These are phyloP conservation scores for Spea bombifrons DNA, from an alignment of 2,113 vertebrate species.

Conservation along the genomic window DNA sequence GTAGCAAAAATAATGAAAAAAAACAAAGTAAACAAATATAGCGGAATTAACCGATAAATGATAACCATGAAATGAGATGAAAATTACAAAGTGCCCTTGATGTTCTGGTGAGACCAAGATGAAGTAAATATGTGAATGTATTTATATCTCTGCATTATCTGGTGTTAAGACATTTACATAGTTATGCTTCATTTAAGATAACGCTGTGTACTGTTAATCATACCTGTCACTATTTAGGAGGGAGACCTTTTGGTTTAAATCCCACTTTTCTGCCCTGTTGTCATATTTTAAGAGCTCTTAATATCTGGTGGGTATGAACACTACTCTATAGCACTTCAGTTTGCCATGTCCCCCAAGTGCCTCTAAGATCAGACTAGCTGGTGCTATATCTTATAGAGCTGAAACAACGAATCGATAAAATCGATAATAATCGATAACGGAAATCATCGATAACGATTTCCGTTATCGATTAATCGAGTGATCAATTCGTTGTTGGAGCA, in stretches of 20 bases:
- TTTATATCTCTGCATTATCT: constrained; percentile 7
- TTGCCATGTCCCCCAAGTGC: no score
- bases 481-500: no score
- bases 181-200: constrained; percentile 9
- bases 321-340: no score
- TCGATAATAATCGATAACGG: no score
- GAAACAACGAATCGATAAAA: no score
- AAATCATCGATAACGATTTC: no score
- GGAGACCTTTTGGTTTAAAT: no score
- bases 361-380: no score
- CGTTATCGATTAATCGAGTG: no score
- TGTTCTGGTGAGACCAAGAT: constrained; percentile 3
- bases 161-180: constrained; percentile 8
- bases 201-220: constrained; percentile 32
- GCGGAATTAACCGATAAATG: constrained; percentile 33
- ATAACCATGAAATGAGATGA: constrained; percentile 11
- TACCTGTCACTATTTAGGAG: background rate
- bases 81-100: constrained; percentile 35
- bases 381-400: no score
- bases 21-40: constrained; percentile 8
- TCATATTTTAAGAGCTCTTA: background rate
- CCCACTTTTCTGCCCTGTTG: no score
- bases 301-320: no score
- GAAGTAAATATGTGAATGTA: constrained; percentile 1
- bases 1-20: constrained; percentile 20